Evolutionary conservation across 2,113 vertebrate species (phyloP).

Genomic region (Plotosus lineatus): DNA sequence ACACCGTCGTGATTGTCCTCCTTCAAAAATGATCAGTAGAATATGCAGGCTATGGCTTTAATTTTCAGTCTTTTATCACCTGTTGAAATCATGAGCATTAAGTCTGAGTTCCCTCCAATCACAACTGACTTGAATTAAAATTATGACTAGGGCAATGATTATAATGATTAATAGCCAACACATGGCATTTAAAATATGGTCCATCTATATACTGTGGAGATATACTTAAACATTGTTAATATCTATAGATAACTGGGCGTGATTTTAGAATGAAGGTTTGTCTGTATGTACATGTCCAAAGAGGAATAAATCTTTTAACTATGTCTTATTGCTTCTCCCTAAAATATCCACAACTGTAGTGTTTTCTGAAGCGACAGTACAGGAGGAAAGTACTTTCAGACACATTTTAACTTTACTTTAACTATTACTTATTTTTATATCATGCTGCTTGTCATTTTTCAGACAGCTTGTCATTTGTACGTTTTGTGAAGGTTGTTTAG

Average conservation of each 20-base stretch:
- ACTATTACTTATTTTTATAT: not conserved
- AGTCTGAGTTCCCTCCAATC: constrained; percentile 41
- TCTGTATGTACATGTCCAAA: not conserved
- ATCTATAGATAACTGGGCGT: not conserved
- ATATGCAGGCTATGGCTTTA: constrained; percentile 15
- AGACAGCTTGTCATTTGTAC: constrained; percentile 15
- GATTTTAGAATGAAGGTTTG: not conserved
- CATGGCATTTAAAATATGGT: not conserved
- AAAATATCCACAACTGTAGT: not conserved
- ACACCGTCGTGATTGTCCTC: constrained; percentile 18
- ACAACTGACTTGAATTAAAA: constrained; percentile 42
- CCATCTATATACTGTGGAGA: not conserved
- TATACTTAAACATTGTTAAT: not conserved
- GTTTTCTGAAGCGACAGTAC: not conserved
- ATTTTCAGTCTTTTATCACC: constrained; percentile 36
- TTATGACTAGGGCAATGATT: constrained; percentile 34
- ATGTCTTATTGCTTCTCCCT: not conserved
- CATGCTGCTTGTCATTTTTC: constrained; percentile 9
- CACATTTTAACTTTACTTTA: not conserved
- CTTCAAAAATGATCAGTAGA: constrained; percentile 38
- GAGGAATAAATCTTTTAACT: not conserved
- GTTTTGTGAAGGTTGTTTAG: constrained; percentile 5
- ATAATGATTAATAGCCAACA: constrained; percentile 43
- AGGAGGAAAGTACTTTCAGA: not conserved
- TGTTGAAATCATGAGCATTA: constrained; percentile 32